A percentile compares a stretch with the other conserved stretches of the same genome.
Evolutionary conservation across 2,888 invertebrate genomes (phyloP).

Genomic region (Polyommatus icarus): DNA sequence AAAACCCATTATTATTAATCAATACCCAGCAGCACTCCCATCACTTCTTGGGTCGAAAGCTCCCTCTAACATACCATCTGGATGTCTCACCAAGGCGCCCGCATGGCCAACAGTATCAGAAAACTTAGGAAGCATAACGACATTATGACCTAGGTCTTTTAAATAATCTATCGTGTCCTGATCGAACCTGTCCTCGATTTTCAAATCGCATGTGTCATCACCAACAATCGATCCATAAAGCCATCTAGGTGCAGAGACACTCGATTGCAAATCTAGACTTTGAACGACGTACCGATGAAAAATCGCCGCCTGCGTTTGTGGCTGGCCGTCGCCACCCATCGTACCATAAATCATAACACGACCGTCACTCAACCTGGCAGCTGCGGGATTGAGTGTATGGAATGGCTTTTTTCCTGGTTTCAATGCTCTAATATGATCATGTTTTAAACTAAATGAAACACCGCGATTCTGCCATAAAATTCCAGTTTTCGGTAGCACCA

Average conservation of each 20-base stretch:
- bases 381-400: slow-evolving; percentile 68
- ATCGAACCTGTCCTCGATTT: slow-evolving; percentile 60
- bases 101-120: slow-evolving; percentile 60
- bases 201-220: slow-evolving; percentile 48
- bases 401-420: slow-evolving; percentile 69
- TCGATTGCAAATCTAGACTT: slow-evolving; percentile 54
- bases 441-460: slow-evolving; percentile 54
- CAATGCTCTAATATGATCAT: slow-evolving; percentile 54
- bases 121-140: slow-evolving; percentile 53
- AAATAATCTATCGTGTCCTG: slow-evolving; percentile 57
- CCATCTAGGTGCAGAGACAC: slow-evolving; percentile 65
- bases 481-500: slow-evolving; percentile 66
- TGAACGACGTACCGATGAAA: slow-evolving; percentile 70
- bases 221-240: slow-evolving; percentile 55
- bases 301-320: slow-evolving; percentile 70
- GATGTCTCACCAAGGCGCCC: slow-evolving; percentile 63
- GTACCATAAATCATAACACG: slow-evolving; percentile 67
- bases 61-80: slow-evolving; percentile 64
- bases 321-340: slow-evolving; percentile 69
- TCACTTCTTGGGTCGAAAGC: slow-evolving; percentile 66
- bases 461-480: slow-evolving; percentile 72
- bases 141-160: slow-evolving; percentile 56
- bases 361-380: slow-evolving; percentile 65
- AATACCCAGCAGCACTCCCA: slow-evolving; percentile 68
- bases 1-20: slow-evolving; percentile 35